A percentile compares a stretch with the other conserved stretches of the same genome.
Evolutionary conservation across 2,113 vertebrate genomes (phyloP).

Genomic region (Silurus asotus): DNA sequence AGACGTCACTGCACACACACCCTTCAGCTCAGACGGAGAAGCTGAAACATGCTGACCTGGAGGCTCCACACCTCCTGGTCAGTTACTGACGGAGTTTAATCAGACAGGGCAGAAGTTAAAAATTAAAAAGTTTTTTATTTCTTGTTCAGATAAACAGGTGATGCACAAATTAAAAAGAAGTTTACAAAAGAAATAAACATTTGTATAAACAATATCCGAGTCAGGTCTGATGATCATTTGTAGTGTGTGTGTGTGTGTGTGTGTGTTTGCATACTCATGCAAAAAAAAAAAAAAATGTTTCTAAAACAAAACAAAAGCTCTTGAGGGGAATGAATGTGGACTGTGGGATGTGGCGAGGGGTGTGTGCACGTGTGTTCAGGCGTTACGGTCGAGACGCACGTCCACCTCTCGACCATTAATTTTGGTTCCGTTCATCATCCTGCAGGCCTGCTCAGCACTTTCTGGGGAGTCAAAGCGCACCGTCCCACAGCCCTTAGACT

Average conservation of each 20-base stretch:
- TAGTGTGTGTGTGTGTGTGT: not conserved
- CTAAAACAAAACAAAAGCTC: constrained; percentile 89
- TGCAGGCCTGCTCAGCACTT: constrained; percentile 94
- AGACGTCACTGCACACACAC: too few relatives aligned
- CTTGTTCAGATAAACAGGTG: constrained; percentile 86
- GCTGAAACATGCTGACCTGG: not conserved
- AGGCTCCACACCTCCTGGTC: not conserved
- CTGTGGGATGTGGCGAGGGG: constrained; percentile 67
- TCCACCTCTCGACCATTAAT: constrained; percentile 98
- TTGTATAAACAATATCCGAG: constrained; percentile 68
- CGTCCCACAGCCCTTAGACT: constrained; percentile 96
- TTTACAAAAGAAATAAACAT: constrained; percentile 79
- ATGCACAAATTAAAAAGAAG: constrained; percentile 83
- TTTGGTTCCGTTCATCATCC: constrained; percentile 98
- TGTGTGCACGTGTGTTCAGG: constrained; percentile 79
- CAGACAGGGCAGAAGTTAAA: constrained; percentile 59
- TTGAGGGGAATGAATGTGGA: constrained; percentile 58
- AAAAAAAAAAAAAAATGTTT: constrained; percentile 78
- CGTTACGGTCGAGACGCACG: constrained; percentile 93
- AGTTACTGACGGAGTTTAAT: not conserved
- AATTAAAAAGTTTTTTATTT: constrained; percentile 89
- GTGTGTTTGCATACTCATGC: constrained; percentile 64
- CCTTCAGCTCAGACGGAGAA: not conserved
- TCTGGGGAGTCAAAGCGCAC: constrained; percentile 94
- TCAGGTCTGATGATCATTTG: constrained; percentile 71